These are phyloP conservation scores for Gymnocheta viridis DNA, from an alignment of 2,888 invertebrate genomes.

Conservation along the genomic window DNA sequence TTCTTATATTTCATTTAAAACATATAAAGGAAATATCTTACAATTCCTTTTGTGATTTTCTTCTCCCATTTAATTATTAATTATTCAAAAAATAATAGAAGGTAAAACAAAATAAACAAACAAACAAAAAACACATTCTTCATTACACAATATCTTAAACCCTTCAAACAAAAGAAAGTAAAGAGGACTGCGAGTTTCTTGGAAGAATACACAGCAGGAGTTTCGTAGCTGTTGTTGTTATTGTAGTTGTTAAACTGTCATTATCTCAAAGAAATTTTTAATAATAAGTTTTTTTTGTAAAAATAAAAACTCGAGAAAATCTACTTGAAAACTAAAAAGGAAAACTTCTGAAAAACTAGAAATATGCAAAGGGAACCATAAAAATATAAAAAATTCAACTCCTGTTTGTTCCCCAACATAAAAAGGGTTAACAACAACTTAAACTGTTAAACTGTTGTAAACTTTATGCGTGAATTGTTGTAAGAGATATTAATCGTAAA, in stretches of 20 bases:
- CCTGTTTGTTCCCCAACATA: no score
- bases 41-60: background rate
- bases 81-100: constrained; percentile 39
- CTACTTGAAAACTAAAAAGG: background rate
- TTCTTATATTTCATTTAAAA: background rate
- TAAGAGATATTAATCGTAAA: background rate
- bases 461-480: background rate
- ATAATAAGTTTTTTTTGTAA: background rate
- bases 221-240: background rate
- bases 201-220: background rate
- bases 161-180: background rate
- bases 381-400: background rate
- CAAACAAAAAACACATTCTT: background rate
- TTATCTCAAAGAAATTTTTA: constrained; percentile 34
- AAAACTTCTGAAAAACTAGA: background rate
- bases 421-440: constrained; percentile 35
- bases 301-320: background rate
- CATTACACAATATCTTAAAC: background rate
- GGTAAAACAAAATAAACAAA: background rate
- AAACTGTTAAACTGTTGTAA: background rate
- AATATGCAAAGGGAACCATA: background rate
- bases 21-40: background rate
- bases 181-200: background rate
- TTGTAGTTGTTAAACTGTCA: background rate
- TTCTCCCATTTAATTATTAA: constrained; percentile 1